Percentiles rank a stretch among this genome's conserved stretches.
Evolutionary conservation across 2,888 invertebrate species (phyloP).

Genomic region (Xanthia togata): DNA sequence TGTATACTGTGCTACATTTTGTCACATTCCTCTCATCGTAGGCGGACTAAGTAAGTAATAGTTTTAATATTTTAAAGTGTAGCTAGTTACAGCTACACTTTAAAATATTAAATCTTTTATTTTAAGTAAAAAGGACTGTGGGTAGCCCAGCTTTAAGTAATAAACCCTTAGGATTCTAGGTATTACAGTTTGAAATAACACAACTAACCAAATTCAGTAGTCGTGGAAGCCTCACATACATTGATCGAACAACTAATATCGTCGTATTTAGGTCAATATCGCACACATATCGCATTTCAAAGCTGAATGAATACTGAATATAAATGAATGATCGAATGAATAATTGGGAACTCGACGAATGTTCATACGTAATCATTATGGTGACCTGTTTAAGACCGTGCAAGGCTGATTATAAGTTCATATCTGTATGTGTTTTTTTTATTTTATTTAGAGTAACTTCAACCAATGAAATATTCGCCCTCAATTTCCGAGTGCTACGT

Average conservation of each 20-base stretch:
- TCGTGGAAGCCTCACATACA: background rate
- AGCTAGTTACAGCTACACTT: conserved; percentile 18
- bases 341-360: background rate
- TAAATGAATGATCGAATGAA: conserved; percentile 2
- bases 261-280: conserved; percentile 15
- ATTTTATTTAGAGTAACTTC: background rate
- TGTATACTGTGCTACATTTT: conserved; percentile 13
- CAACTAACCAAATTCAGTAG: background rate
- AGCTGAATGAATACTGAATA: conserved; percentile 1
- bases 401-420: background rate
- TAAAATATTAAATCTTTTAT: conserved; percentile 17
- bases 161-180: background rate
- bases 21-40: conserved; percentile 1
- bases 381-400: background rate
- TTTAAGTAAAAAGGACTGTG: conserved; percentile 9
- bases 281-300: conserved; percentile 14
- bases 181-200: conserved; percentile 2
- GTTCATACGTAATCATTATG: background rate
- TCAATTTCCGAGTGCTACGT: conserved; percentile 2
- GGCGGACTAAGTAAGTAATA: conserved; percentile 5
- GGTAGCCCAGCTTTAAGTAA: background rate
- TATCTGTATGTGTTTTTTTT: background rate
- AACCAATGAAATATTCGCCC: background rate
- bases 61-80: too few species aligned
- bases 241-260: background rate